phyloP scores from a whole-genome alignment of 1,140 invertebrate species.

The Bombus superbus region DNA sequence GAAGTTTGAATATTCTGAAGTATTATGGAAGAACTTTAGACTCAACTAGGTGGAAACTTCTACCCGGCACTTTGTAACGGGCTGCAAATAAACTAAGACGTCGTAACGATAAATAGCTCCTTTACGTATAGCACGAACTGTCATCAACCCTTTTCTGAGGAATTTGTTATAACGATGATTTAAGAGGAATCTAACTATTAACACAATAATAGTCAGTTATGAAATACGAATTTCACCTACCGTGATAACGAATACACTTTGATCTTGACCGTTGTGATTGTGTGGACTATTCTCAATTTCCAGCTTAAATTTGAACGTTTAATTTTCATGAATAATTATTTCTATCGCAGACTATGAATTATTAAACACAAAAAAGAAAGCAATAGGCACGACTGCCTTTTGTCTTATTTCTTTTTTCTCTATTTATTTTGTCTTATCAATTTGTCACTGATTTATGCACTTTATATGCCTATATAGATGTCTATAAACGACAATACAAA shows the following conservation, averaged over 20 bases:
- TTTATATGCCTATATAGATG: not conserved
- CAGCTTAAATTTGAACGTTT: not conserved
- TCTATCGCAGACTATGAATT: too few relatives aligned
- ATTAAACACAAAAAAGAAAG: too few relatives aligned
- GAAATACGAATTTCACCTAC: not conserved
- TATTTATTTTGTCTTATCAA: too few relatives aligned
- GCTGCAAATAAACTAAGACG: not conserved
- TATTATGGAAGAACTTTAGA: not conserved
- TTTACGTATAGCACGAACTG: not conserved
- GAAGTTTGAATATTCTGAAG: not conserved
- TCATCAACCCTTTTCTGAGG: not conserved
- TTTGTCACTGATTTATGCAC: too few relatives aligned
- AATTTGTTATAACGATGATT: not conserved
- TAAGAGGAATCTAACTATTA: not conserved
- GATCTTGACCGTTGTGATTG: not conserved
- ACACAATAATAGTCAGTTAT: not conserved
- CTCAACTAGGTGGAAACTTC: not conserved
- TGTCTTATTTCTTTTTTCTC: too few relatives aligned
- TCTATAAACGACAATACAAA: not conserved
- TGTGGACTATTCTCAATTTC: not conserved
- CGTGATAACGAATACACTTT: not conserved
- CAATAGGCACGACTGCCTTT: too few relatives aligned
- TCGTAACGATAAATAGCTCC: not conserved
- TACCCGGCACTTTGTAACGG: not conserved
- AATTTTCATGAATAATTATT: too few relatives aligned